Evolutionary conservation across 2,888 invertebrate genomes (phyloP), one percentile per base, ranked within the genome.

Genomic region (Chymomyza amoena): DNA sequence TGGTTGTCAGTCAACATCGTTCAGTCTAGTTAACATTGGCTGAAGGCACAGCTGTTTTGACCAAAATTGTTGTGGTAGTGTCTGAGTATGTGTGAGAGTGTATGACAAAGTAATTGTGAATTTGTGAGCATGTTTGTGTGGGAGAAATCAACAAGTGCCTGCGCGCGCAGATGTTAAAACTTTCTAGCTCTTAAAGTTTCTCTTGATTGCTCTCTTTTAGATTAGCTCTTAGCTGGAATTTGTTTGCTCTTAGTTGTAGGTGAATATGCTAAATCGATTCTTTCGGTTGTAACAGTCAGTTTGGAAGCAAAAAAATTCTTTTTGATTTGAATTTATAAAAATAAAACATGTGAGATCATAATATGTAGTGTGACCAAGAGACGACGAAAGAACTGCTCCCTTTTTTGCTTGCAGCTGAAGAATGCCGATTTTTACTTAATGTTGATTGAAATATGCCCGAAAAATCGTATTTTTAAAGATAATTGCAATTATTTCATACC

Each of bases 131-230:
- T 45, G 54, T 36, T 45, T 56, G 74, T 67, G 66, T 52, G 66
- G 67, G 75, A 69, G 72, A 82, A 75, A 88, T 84, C 84, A 84
- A 84, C 84, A 84, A 84, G 84, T 84, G 88, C 82, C 76, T 78
- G 80, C 88, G 84, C 82, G 78, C 88, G 87, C 84, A 81, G 0
- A 6, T 50, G 56, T 51, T 16, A 9, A 57, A 62, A 45, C 25
- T 71, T 69, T 66, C 36, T 61, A 39, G 10, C 50, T 50, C 13
- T 10, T 50, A 36, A 28, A 10, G n/a, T 62, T 50, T 67, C 62
- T 77, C 62, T 68, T 71, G 56, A 32, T 15, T n/a, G 20, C 20
- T 54, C 54, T 54, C 54, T 54, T 32, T 54, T 1, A 2, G 4
- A 54, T 18, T 13, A 18, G 15, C 18, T 54, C 54, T 16, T 7